Conservation (phyloP, 2,113 vertebrate species). For the Thunnus maccoyii region DNA sequence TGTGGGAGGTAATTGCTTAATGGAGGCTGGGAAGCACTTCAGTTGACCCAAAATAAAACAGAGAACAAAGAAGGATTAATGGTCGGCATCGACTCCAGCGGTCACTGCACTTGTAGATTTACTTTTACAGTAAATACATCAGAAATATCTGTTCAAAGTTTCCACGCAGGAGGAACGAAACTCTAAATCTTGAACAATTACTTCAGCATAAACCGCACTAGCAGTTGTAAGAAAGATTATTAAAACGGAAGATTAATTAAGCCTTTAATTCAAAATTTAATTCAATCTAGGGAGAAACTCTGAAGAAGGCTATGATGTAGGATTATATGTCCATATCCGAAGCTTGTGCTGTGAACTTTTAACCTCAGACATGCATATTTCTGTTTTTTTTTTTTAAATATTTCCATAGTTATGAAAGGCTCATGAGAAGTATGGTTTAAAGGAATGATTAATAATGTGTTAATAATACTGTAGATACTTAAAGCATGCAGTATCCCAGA, state of each 20-base stretch:
- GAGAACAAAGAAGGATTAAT: conserved; percentile 58
- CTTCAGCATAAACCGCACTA: background rate
- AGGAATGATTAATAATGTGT: too few species aligned
- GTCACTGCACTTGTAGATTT: conserved; percentile 27
- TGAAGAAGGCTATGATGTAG: background rate
- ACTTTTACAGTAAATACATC: conserved; percentile 26
- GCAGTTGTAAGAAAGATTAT: background rate
- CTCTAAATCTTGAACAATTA: background rate
- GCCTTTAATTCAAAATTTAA: background rate
- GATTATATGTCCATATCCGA: background rate
- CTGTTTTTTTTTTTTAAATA: too few species aligned
- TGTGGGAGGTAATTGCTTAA: conserved; percentile 46
- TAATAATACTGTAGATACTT: too few species aligned
- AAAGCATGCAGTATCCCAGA: too few species aligned
- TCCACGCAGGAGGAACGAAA: background rate
- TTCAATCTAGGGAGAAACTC: background rate
- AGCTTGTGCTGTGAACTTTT: too few species aligned
- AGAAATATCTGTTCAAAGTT: conserved; percentile 26
- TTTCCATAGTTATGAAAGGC: too few species aligned
- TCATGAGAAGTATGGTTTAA: too few species aligned
- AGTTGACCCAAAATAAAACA: conserved; percentile 55
- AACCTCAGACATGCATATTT: too few species aligned
- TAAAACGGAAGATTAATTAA: background rate
- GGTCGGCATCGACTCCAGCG: conserved; percentile 40
- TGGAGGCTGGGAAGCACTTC: conserved; percentile 32